Conservation (phyloP, 1,140 invertebrate genomes). For the Eubasilissa regina region DNA sequence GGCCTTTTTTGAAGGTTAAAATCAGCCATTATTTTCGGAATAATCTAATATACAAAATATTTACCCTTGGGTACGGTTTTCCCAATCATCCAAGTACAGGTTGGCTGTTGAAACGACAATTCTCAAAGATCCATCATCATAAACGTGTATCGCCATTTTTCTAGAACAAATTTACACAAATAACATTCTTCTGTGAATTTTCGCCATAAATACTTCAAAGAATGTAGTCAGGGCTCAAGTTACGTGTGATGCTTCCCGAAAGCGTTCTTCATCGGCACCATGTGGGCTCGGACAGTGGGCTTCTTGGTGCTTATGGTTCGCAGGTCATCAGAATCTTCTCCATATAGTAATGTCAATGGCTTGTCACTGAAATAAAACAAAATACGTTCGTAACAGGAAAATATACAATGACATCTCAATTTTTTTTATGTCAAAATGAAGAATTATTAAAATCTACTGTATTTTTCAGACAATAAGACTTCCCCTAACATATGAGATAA, state of each 20-base stretch:
- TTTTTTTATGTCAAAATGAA: no score
- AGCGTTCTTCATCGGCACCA: slow-evolving; percentile 82
- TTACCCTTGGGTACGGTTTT: slow-evolving; percentile 93
- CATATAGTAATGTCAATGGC: slow-evolving; percentile 86
- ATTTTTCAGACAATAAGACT: no score
- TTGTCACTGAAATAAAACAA: slow-evolving; percentile 73
- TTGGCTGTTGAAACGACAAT: slow-evolving; percentile 95
- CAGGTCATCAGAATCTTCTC: slow-evolving; percentile 79
- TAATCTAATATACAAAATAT: not conserved
- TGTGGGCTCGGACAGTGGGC: slow-evolving; percentile 78
- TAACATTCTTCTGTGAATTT: no score
- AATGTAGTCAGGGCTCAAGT: slow-evolving; percentile 59
- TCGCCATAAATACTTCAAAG: no score
- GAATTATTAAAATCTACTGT: no score
- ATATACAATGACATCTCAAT: no score
- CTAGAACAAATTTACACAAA: slow-evolving; percentile 68
- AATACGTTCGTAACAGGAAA: not conserved
- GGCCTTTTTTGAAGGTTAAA: no score
- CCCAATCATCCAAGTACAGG: slow-evolving; percentile 92
- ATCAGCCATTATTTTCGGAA: no score
- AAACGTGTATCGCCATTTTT: slow-evolving; percentile 92
- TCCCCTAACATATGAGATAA: no score
- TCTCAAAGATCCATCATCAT: slow-evolving; percentile 85
- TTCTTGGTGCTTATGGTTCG: slow-evolving; percentile 71
- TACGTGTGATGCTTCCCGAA: slow-evolving; percentile 94